Evolutionary conservation across 2,797 vertebrate species (phyloP).

Genomic region (Acomys russatus): DNA sequence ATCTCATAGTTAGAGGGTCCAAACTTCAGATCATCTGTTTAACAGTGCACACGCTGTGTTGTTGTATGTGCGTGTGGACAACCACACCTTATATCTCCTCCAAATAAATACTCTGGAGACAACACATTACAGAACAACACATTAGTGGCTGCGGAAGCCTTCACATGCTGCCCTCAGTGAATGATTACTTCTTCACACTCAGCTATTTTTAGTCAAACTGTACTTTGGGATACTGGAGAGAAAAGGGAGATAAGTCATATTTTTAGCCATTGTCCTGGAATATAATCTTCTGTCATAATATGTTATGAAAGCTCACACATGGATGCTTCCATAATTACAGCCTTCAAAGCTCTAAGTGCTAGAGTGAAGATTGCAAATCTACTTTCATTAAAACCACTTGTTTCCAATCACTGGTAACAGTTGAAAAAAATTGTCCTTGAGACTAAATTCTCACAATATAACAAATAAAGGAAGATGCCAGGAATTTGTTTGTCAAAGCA

Average conservation of each 20-base stretch:
- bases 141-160: background rate
- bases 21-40: background rate
- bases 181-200: background rate
- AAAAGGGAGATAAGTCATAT: constrained; percentile 51
- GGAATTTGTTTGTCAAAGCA: constrained; percentile 43
- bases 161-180: background rate
- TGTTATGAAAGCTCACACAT: constrained; percentile 75
- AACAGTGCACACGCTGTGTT: rapidly evolving
- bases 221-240: constrained; percentile 58
- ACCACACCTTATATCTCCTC: background rate
- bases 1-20: background rate
- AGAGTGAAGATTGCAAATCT: constrained; percentile 70
- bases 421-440: constrained; percentile 72
- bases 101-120: background rate
- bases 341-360: constrained; percentile 73
- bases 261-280: constrained; percentile 62
- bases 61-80: background rate
- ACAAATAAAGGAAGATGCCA: constrained; percentile 61
- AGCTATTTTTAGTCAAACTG: constrained; percentile 19
- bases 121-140: background rate
- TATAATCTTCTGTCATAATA: constrained; percentile 76
- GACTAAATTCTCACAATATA: constrained; percentile 53
- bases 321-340: constrained; percentile 78
- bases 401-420: constrained; percentile 74
- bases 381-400: constrained; percentile 75